Conservation (phyloP, 2,797 vertebrate species). For the Falco rusticolus region DNA sequence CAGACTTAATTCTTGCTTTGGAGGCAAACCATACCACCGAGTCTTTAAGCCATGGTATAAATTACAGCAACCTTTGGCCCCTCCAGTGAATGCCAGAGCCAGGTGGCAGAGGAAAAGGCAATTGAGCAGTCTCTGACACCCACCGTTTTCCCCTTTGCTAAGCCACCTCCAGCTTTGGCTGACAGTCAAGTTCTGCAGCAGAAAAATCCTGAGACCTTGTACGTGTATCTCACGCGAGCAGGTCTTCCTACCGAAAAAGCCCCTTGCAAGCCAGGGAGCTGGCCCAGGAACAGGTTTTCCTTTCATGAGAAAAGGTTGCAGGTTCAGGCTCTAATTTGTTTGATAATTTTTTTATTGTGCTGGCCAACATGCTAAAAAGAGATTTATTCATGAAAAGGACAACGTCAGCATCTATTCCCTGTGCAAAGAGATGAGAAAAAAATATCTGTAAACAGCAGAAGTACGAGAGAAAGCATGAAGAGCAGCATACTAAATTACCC, state of each 20-base stretch:
- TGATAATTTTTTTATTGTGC: conserved; percentile 54
- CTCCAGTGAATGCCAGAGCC: not conserved
- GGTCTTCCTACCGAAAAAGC: conserved; percentile 6
- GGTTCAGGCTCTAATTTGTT: conserved; percentile 42
- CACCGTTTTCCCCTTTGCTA: conserved; percentile 3
- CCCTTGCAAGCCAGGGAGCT: not conserved
- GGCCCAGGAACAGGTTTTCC: not conserved
- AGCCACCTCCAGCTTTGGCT: conserved; percentile 8
- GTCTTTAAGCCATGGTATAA: not conserved
- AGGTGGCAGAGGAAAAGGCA: conserved; percentile 1
- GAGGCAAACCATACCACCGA: not conserved
- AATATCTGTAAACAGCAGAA: conserved; percentile 16
- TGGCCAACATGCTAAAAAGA: conserved; percentile 54
- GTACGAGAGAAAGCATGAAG: conserved; percentile 28
- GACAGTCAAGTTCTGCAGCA: conserved; percentile 17
- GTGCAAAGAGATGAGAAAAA: conserved; percentile 51
- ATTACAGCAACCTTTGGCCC: not conserved
- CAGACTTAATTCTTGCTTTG: not conserved
- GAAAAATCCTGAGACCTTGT: conserved; percentile 13
- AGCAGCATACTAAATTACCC: conserved; percentile 61
- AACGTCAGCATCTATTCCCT: conserved; percentile 53
- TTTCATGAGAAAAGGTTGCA: conserved; percentile 31
- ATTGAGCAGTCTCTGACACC: not conserved
- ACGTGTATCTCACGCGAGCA: not conserved
- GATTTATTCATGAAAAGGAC: conserved; percentile 57